Percentiles rank a stretch among this genome's conserved stretches.
These are phyloP conservation scores for Drosophila rhopaloa DNA, from an alignment of 1,140 invertebrate species.

Conservation along the genomic window DNA sequence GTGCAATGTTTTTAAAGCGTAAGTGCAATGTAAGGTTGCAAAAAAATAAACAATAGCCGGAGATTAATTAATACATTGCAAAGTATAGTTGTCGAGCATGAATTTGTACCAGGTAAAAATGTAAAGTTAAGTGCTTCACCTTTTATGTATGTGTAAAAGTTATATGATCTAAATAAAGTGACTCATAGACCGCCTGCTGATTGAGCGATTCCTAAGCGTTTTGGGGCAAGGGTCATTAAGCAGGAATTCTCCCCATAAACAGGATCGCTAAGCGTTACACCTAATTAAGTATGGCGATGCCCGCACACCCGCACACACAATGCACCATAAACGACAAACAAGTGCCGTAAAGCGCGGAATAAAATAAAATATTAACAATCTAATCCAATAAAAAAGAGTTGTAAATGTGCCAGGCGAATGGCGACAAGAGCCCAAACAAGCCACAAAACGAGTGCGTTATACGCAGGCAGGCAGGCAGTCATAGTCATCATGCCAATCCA, in stretches of 20 bases:
- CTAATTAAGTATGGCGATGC: conserved; percentile 21
- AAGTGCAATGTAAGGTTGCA: not conserved
- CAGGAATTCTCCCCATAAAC: conserved; percentile 12
- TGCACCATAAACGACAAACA: conserved; percentile 13
- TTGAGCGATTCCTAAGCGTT: conserved; percentile 22
- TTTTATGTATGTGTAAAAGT: not conserved
- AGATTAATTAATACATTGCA: not conserved
- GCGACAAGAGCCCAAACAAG: conserved; percentile 35
- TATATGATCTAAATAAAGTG: conserved; percentile 8
- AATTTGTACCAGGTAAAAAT: not conserved
- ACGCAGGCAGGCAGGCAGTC: not conserved
- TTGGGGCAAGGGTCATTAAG: not conserved
- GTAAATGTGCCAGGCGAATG: conserved; percentile 49
- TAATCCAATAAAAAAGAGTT: conserved; percentile 58
- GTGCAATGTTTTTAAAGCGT: conserved; percentile 10
- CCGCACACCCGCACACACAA: conserved; percentile 6
- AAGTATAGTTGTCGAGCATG: not conserved
- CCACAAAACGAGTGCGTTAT: conserved; percentile 24
- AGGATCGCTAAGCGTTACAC: conserved; percentile 18
- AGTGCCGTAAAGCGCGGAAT: conserved; percentile 33
- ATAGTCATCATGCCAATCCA: conserved; percentile 11
- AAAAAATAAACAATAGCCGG: conserved; percentile 4
- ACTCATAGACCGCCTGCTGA: conserved; percentile 11
- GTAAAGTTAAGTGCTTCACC: not conserved
- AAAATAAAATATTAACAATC: conserved; percentile 51